Percentiles rank a stretch among this genome's conserved stretches.
Conservation (phyloP, 2,113 vertebrate species). For the Piaya cayana region DNA sequence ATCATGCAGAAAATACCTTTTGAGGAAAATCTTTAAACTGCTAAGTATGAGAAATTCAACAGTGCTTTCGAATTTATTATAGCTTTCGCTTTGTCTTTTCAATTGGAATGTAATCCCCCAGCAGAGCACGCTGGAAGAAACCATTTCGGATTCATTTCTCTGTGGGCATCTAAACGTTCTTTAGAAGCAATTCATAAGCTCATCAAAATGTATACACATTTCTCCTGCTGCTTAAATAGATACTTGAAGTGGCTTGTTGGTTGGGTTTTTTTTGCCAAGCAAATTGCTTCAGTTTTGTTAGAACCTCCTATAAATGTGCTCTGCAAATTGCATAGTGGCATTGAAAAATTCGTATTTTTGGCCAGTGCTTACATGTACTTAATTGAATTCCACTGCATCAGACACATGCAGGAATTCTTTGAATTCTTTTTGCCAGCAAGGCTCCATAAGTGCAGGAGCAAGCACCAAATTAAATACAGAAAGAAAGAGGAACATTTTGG, state of each 20-base stretch:
- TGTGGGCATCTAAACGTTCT: not conserved
- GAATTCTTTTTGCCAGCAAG: not conserved
- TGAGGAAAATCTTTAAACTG: not conserved
- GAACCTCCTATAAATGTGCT: not conserved
- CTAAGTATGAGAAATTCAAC: not conserved
- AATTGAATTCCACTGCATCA: not conserved
- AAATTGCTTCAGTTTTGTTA: constrained; percentile 33
- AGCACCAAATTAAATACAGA: not conserved
- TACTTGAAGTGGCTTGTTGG: not conserved
- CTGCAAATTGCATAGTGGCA: not conserved
- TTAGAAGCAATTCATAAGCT: constrained; percentile 30
- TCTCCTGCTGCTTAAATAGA: constrained; percentile 10
- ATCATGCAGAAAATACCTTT: not conserved
- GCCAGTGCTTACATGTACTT: not conserved
- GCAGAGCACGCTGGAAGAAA: constrained; percentile 1
- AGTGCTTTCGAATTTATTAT: constrained; percentile 20
- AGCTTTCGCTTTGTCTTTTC: constrained; percentile 23
- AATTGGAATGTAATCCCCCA: constrained; percentile 18
- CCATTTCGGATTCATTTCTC: constrained; percentile 37
- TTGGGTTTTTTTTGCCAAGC: not conserved
- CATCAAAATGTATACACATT: constrained; percentile 5
- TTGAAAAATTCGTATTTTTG: not conserved
- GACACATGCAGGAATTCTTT: not conserved
- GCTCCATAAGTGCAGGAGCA: not conserved
- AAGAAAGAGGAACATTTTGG: not conserved